Evolutionary conservation across 2,888 invertebrate genomes (phyloP).

Genomic region (Thereva unica): DNA sequence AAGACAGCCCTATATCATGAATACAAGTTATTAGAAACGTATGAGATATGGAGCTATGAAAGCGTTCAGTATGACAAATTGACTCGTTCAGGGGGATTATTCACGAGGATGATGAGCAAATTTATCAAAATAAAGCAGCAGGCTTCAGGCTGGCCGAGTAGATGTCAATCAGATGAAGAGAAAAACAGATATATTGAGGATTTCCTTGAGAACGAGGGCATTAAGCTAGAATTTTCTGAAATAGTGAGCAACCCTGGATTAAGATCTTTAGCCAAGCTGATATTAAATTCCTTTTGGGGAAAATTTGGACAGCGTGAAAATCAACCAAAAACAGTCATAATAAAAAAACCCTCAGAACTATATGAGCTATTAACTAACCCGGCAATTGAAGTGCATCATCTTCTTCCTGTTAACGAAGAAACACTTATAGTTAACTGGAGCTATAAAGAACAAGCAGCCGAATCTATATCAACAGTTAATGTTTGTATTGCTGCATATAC

Average conservation of each 20-base stretch:
- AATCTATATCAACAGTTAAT: slow-evolving; percentile 43
- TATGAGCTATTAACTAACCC: too few species aligned
- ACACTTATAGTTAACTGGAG: slow-evolving; percentile 46
- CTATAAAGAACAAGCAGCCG: slow-evolving; percentile 40
- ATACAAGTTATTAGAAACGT: slow-evolving; percentile 45
- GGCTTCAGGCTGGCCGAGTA: slow-evolving; percentile 44
- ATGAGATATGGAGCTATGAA: slow-evolving; percentile 49
- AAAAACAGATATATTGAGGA: slow-evolving; percentile 43
- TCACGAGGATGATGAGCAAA: slow-evolving; percentile 46
- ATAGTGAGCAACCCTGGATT: too few species aligned
- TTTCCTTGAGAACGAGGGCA: too few species aligned
- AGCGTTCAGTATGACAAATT: slow-evolving; percentile 40
- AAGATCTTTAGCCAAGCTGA: too few species aligned
- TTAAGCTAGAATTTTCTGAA: too few species aligned
- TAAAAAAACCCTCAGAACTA: too few species aligned
- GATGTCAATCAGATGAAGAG: slow-evolving; percentile 36
- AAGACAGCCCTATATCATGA: slow-evolving; percentile 46
- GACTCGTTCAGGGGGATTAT: slow-evolving; percentile 42
- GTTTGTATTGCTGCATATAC: slow-evolving; percentile 51
- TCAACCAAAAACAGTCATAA: too few species aligned
- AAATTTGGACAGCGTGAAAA: too few species aligned
- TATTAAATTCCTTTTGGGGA: too few species aligned
- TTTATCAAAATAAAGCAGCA: slow-evolving; percentile 47
- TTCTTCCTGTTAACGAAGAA: too few species aligned
- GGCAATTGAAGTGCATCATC: too few species aligned